Base-by-base conservation (phyloP, 2,888 invertebrate species). In the Erebia palarica region DNA sequence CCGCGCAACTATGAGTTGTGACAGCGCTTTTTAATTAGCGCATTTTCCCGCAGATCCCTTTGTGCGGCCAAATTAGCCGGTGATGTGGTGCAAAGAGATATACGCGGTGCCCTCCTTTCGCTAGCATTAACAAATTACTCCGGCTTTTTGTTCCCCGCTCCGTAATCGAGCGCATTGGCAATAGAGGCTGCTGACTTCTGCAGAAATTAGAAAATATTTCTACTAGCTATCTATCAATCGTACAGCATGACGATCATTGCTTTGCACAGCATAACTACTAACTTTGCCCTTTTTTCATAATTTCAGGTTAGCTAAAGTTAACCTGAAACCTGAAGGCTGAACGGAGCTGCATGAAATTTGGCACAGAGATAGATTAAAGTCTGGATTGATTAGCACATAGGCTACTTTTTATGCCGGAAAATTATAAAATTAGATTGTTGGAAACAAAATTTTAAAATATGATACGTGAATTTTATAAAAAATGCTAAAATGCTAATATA, bases 1-100 rank as follows among this genome's bases (percentile, higher is more conserved):
- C 67, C 59, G 49, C 67, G 36, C 47, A 47, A 58, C 66, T 67
- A 67, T 67, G 67, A 59, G 67, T 90, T 92, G 90, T 89, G 90
- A 85, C 84, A 89, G 88, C 89, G 82, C 81, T 90, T 93, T 92
- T 93, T 92, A 92, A 93, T 93, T 92, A 93, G 92, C 91, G 88
- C 67, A 59, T 67, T 67, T 60, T 27, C 59, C 58, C 66, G 49
- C 67, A 51, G 85, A 86, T 88, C 85, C 88, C 92, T 93, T 92
- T 92, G 92, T 91, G 66, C 63, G 84, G 83, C 82, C 84, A 90
- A 90, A 92, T 92, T 92, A 92, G 92, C 91, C 91, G 83, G 82
- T 81, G 87, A 88, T 84, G 87, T 89, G 88, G 70, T 65, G 78
- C 78, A 78, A 78, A 78, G 79, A 76, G 66, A 66, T 65, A 65